phyloP scores from a whole-genome alignment of 2,113 vertebrate species.

The Melanotaenia duboulayi region DNA sequence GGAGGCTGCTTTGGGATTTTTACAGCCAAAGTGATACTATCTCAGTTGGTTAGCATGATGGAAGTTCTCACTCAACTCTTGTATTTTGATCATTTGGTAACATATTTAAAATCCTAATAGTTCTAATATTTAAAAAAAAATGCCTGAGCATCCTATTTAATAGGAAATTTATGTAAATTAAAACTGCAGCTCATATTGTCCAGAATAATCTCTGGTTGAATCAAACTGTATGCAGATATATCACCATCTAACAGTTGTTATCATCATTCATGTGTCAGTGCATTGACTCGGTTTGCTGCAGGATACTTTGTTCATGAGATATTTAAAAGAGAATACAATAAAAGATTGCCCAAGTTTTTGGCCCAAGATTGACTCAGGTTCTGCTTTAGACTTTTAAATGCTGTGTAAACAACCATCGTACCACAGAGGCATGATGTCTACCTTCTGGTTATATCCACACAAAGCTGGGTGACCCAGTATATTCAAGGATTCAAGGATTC shows the following conservation, averaged over 20 bases:
- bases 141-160: slow-evolving; percentile 36
- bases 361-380: background rate
- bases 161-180: background rate
- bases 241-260: background rate
- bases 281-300: background rate
- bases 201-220: too few relatives aligned
- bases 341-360: background rate
- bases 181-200: background rate
- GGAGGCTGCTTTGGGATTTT: background rate
- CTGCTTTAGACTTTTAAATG: too few relatives aligned
- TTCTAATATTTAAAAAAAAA: background rate
- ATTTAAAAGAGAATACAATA: background rate
- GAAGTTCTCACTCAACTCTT: too few relatives aligned
- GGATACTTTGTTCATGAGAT: background rate
- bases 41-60: too few relatives aligned
- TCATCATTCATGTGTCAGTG: background rate
- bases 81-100: too few relatives aligned
- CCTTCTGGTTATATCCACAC: too few relatives aligned
- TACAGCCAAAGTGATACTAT: slow-evolving; percentile 36
- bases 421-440: too few relatives aligned
- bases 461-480: too few relatives aligned
- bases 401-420: too few relatives aligned
- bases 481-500: too few relatives aligned
- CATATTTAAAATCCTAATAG: too few relatives aligned
- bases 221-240: background rate